Evolutionary conservation across 2,888 invertebrate genomes (phyloP).

Genomic region (Xestia xanthographa): DNA sequence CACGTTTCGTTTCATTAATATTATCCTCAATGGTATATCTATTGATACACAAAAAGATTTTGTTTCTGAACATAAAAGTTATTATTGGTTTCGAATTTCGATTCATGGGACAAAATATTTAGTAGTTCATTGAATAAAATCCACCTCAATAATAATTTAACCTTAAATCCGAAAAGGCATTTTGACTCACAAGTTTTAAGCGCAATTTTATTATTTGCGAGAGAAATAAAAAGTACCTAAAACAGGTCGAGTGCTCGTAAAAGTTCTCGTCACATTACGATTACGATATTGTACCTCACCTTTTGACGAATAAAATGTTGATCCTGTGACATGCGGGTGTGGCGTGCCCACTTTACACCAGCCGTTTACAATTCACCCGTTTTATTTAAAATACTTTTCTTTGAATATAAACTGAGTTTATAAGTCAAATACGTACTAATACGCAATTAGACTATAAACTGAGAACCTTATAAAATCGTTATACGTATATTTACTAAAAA

Average conservation of each 20-base stretch:
- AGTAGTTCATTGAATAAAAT: conserved; percentile 37
- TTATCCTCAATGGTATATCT: conserved; percentile 39
- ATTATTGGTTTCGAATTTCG: not conserved
- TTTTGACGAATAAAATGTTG: conserved; percentile 75
- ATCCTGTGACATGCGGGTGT: conserved; percentile 68
- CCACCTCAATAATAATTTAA: conserved; percentile 65
- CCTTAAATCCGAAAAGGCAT: conserved; percentile 72
- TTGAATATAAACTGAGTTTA: not conserved
- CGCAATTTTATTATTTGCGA: conserved; percentile 75
- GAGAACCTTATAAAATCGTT: conserved; percentile 28
- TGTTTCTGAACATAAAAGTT: not conserved
- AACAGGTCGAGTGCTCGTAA: conserved; percentile 79
- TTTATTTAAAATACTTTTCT: conserved; percentile 41
- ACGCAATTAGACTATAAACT: conserved; percentile 19
- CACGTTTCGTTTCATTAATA: conserved; percentile 76
- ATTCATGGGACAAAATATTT: not conserved
- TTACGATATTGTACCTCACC: conserved; percentile 77
- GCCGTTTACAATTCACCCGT: conserved; percentile 38
- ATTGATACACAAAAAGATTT: conserved; percentile 10
- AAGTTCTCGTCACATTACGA: conserved; percentile 77
- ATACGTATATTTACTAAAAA: conserved; percentile 37
- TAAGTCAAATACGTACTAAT: conserved; percentile 20
- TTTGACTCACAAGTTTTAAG: conserved; percentile 70
- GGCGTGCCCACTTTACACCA: conserved; percentile 51
- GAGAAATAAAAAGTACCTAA: conserved; percentile 76